phyloP scores from a whole-genome alignment of 2,113 vertebrate genomes.

The Microtus oregoni region DNA sequence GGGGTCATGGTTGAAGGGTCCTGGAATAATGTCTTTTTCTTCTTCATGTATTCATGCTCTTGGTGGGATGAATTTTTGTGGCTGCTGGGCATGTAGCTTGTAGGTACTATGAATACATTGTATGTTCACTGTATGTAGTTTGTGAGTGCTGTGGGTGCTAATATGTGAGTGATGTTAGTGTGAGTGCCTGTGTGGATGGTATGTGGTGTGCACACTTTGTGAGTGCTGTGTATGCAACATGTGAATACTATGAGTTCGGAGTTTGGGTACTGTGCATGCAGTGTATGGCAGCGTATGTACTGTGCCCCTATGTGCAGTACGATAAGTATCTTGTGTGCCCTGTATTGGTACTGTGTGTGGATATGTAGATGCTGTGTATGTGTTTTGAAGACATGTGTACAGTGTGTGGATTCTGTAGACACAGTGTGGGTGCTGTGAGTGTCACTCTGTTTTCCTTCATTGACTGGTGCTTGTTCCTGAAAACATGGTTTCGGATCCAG shows the following conservation, averaged over 20 bases:
- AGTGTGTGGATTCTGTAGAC: not conserved
- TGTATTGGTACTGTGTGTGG: not conserved
- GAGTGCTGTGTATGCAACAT: not conserved
- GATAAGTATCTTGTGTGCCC: not conserved
- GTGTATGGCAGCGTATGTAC: not conserved
- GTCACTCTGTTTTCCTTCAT: not conserved
- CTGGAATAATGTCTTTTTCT: not conserved
- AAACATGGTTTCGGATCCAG: not conserved
- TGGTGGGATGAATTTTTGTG: not conserved
- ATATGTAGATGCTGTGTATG: not conserved
- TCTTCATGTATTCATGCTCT: not conserved
- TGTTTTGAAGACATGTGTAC: not conserved
- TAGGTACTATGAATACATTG: not conserved
- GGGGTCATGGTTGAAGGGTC: not conserved
- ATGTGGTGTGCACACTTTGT: not conserved
- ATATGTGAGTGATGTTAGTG: not conserved
- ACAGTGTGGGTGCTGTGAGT: not conserved
- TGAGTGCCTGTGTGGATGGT: not conserved
- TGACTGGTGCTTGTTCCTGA: not conserved
- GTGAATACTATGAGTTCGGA: not conserved
- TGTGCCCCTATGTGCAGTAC: not conserved
- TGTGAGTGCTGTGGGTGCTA: not conserved
- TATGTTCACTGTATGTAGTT: not conserved
- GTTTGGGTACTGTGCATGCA: not conserved
- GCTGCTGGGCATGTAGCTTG: not conserved